A percentile compares a stretch with the other conserved stretches of the same genome.
phyloP scores from a whole-genome alignment of 2,797 vertebrate genomes.

The Bradypus variegatus region DNA sequence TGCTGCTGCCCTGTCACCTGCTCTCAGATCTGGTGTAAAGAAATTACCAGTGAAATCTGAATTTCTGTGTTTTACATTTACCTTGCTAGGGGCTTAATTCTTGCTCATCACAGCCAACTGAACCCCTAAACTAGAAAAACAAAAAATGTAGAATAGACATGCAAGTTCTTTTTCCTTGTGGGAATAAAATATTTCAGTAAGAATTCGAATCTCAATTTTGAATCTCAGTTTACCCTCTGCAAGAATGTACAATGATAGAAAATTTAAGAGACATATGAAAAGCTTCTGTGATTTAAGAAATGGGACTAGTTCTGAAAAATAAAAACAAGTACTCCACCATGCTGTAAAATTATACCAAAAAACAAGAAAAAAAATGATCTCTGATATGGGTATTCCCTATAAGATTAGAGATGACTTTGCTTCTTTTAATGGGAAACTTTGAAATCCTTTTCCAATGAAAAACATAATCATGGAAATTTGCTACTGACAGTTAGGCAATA shows the following conservation, averaged over 20 bases:
- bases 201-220: not conserved
- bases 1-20: rapidly evolving
- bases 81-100: not conserved
- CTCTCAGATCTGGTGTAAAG: not conserved
- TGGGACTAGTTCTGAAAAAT: not conserved
- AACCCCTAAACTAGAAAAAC: not conserved
- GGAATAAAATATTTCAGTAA: not conserved
- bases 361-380: not conserved
- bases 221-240: not conserved
- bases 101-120: rapidly evolving
- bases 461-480: not conserved
- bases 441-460: not conserved
- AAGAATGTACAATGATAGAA: not conserved
- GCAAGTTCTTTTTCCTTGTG: not conserved
- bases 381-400: not conserved
- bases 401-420: not conserved
- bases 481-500: too few species aligned
- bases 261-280: too few species aligned
- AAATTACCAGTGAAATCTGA: rapidly evolving
- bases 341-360: not conserved
- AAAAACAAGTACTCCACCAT: not conserved
- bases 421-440: not conserved
- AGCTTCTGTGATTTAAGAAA: not conserved
- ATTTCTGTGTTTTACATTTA: not conserved
- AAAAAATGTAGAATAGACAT: not conserved